phyloP scores from a whole-genome alignment of 2,797 vertebrate genomes.

The Semotilus atromaculatus region DNA sequence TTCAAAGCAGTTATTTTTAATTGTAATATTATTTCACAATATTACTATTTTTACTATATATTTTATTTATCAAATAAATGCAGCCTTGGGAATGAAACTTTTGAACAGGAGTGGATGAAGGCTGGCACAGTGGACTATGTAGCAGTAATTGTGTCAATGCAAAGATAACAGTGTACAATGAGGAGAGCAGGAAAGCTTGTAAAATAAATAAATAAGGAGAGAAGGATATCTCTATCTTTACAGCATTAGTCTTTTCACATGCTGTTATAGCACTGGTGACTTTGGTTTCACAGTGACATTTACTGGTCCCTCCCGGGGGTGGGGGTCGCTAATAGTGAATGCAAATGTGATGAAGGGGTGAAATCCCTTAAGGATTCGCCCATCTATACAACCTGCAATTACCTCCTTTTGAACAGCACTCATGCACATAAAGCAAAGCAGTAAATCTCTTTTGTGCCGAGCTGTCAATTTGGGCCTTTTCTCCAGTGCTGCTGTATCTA shows the following conservation, averaged over 20 bases:
- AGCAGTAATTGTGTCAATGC: slow-evolving; percentile 29
- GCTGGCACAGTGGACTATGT: slow-evolving; percentile 2
- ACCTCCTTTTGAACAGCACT: slow-evolving; percentile 62
- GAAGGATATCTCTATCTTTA: slow-evolving; percentile 47
- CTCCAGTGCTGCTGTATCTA: slow-evolving; percentile 59
- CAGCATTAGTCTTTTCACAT: slow-evolving; percentile 51
- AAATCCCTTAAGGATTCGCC: slow-evolving; percentile 59
- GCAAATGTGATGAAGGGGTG: slow-evolving; percentile 60
- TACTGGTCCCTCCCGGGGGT: slow-evolving; percentile 57
- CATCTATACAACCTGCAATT: slow-evolving; percentile 65
- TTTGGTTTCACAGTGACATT: slow-evolving; percentile 61
- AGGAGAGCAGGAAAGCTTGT: slow-evolving; percentile 39
- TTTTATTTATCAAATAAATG: not conserved
- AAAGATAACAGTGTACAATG: slow-evolving; percentile 32
- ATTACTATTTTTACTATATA: not conserved
- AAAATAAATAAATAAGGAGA: slow-evolving; percentile 31
- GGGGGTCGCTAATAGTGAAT: slow-evolving; percentile 57
- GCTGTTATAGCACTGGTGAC: slow-evolving; percentile 40
- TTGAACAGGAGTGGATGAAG: too few species aligned
- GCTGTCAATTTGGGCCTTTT: slow-evolving; percentile 61
- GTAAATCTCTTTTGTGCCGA: slow-evolving; percentile 64
- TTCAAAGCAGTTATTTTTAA: not conserved
- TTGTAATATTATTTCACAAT: not conserved
- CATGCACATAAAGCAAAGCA: slow-evolving; percentile 64
- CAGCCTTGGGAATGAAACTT: not conserved